A percentile compares a stretch with the other conserved stretches of the same genome.
Conservation (phyloP, 2,797 vertebrate genomes). For the Phrynocephalus guinanensis region DNA sequence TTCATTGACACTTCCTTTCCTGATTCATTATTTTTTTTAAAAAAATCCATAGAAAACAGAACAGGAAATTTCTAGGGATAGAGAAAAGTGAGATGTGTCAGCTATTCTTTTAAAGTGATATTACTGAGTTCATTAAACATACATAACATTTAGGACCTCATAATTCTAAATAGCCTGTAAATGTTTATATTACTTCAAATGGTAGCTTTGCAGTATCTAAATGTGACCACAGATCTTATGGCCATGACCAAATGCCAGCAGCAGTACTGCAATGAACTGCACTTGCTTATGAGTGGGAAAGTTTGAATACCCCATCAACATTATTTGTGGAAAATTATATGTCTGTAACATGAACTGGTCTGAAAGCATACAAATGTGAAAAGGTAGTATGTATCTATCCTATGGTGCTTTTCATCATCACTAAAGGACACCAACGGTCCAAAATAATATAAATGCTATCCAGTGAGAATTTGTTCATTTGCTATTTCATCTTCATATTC, state of each 20-base stretch:
- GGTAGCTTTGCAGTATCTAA: not conserved
- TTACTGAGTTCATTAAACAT: slow-evolving; percentile 11
- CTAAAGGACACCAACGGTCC: not conserved
- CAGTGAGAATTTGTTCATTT: not conserved
- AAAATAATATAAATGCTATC: not conserved
- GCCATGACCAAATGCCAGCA: not conserved
- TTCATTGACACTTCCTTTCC: not conserved
- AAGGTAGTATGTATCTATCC: not conserved
- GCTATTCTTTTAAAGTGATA: not conserved
- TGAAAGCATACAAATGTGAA: not conserved
- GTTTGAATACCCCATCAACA: slow-evolving; percentile 13
- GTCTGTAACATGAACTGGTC: not conserved
- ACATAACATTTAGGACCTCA: not conserved
- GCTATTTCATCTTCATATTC: not conserved
- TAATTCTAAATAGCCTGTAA: not conserved
- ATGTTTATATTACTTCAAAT: not conserved
- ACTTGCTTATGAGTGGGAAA: not conserved
- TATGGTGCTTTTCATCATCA: not conserved
- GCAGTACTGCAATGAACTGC: not conserved
- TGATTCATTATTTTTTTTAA: not conserved
- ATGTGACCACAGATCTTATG: fast-evolving
- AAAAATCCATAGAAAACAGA: too few species aligned
- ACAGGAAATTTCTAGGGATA: not conserved
- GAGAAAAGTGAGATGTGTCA: not conserved
- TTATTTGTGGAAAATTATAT: not conserved